Conservation (phyloP, 2,888 invertebrate genomes). For the Callyntrura sp. region DNA sequence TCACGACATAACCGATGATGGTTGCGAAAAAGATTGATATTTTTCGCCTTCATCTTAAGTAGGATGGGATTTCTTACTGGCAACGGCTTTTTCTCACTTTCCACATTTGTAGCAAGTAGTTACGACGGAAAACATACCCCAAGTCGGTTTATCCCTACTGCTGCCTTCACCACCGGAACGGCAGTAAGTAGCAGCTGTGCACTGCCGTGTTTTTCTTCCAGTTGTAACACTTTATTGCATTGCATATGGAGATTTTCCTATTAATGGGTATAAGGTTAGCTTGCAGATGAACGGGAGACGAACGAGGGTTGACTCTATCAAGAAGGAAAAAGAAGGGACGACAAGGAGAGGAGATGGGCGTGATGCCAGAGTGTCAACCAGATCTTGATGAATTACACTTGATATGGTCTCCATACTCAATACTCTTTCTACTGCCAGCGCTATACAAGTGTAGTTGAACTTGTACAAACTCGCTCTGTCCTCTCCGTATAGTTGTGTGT, state of each 20-base stretch:
- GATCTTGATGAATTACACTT: slow-evolving; percentile 78
- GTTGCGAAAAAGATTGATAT: slow-evolving; percentile 64
- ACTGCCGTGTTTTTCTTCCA: neutral
- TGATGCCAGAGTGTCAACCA: slow-evolving; percentile 78
- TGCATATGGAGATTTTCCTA: slow-evolving; percentile 64
- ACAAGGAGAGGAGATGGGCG: slow-evolving; percentile 65
- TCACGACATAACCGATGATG: slow-evolving; percentile 47
- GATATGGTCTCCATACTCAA: slow-evolving; percentile 60
- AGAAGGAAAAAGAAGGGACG: slow-evolving; percentile 52
- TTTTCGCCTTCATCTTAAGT: slow-evolving; percentile 38
- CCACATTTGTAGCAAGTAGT: neutral
- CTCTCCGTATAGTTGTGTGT: neutral
- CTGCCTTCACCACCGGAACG: slow-evolving; percentile 15
- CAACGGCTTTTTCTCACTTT: neutral
- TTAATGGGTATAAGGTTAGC: slow-evolving; percentile 64
- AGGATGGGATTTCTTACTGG: slow-evolving; percentile 34
- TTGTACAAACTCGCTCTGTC: neutral
- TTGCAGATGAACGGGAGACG: slow-evolving; percentile 22
- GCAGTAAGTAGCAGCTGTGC: slow-evolving; percentile 29
- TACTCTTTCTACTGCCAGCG: neutral
- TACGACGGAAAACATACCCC: neutral
- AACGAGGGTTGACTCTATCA: slow-evolving; percentile 58
- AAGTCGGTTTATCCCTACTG: slow-evolving; percentile 3
- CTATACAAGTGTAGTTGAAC: neutral
- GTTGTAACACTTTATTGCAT: slow-evolving; percentile 24